Base-by-base conservation (phyloP, 1,140 invertebrate species). In the Ceratoteleas bidentatus region DNA sequence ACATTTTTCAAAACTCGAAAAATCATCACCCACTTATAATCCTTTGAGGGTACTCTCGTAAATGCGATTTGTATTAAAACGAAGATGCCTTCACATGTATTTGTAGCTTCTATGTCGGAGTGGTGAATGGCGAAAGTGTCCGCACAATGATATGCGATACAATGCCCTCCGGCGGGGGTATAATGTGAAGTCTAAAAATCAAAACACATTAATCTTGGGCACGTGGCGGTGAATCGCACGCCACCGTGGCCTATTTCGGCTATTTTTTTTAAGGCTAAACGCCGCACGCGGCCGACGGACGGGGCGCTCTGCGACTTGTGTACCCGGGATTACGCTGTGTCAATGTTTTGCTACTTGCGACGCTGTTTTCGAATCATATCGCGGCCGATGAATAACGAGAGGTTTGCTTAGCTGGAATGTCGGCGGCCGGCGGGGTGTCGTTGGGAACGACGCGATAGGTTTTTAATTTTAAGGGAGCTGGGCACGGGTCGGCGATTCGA, bases 191-290 rank as follows among this genome's bases (percentile, higher is more conserved):
- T 91, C 90, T 89, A 92, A 90, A 91, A 92, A 92, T 92, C 90
- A 92, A 92, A 91, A 92, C 90, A 91, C 89, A 91, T 91, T 91
- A 91, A 92, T 91, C 90, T 89, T 83, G 38, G 87, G 56, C 91
- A 92, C 91, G 91, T 92, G 91, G 86, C 91, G 38, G 65, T 65
- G 83, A 86, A 78, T 85, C 80, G 79, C 74, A 62, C 64, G 69
- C 53, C 10, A 40, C 61, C 72, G 69, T 64, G 80, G 77, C 81
- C 74, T 74, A 78, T 84, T 84, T 77, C 38, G 47, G 58, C 50
- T 81, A 81, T 81, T 81, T 81, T 81, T 81, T 81, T 81, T 64
- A 70, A 69, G 70, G 64, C 70, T 70, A 70, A 81, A 75, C 69
- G 64, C 62, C 56, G 40, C 50, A 38, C 58, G 60, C 60, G 36